Conservation (phyloP, 2,113 vertebrate genomes). For the Australoheros scitulus region DNA sequence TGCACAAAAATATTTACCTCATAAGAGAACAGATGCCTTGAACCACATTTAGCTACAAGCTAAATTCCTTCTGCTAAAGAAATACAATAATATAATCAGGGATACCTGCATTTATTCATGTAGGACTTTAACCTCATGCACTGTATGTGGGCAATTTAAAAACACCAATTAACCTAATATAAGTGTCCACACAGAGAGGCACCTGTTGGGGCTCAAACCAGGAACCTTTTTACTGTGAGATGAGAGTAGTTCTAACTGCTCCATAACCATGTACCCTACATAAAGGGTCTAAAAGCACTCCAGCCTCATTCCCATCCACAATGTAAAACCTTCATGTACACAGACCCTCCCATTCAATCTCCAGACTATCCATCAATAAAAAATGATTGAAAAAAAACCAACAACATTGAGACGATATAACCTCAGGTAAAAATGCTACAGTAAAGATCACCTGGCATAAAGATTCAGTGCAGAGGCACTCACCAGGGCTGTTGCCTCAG, state of each 20-base stretch:
- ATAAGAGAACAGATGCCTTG: background rate
- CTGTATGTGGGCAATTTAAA: background rate
- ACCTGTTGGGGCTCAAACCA: background rate
- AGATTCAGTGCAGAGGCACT: background rate
- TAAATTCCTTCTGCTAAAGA: background rate
- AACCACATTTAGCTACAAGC: background rate
- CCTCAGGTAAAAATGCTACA: background rate
- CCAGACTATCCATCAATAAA: background rate
- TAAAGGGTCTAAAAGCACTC: too few species aligned
- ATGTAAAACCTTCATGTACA: background rate
- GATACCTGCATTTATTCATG: background rate
- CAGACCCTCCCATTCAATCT: background rate
- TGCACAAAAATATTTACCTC: background rate
- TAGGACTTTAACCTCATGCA: background rate
- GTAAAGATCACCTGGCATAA: background rate
- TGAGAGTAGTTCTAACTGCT: background rate
- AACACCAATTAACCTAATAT: background rate
- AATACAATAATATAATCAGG: background rate
- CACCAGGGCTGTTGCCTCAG: background rate
- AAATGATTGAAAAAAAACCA: background rate
- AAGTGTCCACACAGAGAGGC: background rate
- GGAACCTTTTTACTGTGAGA: background rate
- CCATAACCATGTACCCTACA: background rate
- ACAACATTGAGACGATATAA: background rate
- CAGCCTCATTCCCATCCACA: background rate